Evolutionary conservation across 2,797 vertebrate genomes (phyloP).

Genomic region (Characodon lateralis): DNA sequence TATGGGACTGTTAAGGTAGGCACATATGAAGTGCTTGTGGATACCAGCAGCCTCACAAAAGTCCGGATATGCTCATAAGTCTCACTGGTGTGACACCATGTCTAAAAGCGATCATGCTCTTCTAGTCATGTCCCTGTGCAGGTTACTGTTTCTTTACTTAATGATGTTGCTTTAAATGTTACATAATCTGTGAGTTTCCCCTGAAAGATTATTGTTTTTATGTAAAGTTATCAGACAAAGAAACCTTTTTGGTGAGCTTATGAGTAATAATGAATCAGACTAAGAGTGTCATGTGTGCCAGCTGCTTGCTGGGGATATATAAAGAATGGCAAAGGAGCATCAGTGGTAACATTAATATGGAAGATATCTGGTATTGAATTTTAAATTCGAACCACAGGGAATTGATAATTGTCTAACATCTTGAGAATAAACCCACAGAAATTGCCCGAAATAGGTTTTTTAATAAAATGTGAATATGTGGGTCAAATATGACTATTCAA

Average conservation of each 20-base stretch:
- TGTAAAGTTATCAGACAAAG: constrained; percentile 49
- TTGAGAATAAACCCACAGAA: background rate
- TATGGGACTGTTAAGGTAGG: constrained; percentile 19
- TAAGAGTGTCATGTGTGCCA: constrained; percentile 14
- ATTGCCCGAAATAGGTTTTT: background rate
- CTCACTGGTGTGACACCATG: constrained; percentile 40
- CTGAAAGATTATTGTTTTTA: constrained; percentile 52
- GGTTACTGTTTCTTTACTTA: constrained; percentile 62
- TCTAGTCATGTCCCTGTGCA: constrained; percentile 53
- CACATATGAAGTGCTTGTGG: constrained; percentile 29
- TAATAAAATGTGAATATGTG: background rate
- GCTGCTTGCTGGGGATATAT: constrained; percentile 10
- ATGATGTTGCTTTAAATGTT: constrained; percentile 68
- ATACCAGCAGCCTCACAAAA: constrained; percentile 26
- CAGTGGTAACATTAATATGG: constrained; percentile 5
- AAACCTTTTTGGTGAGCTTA: constrained; percentile 35
- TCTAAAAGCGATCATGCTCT: constrained; percentile 63
- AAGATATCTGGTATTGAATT: background rate
- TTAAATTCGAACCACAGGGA: background rate
- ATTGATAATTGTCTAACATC: background rate
- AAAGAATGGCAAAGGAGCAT: background rate
- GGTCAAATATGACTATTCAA: background rate
- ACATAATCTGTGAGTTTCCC: constrained; percentile 47
- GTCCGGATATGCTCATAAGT: constrained; percentile 39
- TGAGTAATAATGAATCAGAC: constrained; percentile 26